Percentiles rank a stretch among this genome's conserved stretches.
Evolutionary conservation across 1,140 invertebrate species (phyloP).

Genomic region (Caenorhabditis remanei): DNA sequence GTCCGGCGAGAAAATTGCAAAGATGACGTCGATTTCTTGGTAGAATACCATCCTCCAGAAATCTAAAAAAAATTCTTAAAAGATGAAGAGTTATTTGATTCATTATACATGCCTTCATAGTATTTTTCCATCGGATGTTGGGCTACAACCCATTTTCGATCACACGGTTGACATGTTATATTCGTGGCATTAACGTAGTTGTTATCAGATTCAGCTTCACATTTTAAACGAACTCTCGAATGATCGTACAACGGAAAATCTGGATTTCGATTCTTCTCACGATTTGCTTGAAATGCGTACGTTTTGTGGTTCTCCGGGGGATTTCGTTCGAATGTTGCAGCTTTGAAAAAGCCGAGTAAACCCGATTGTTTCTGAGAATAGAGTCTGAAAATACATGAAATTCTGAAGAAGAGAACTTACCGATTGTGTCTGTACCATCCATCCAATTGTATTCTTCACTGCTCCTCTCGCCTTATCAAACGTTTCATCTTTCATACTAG

Average conservation of each 20-base stretch:
- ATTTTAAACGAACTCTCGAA: constrained; percentile 17
- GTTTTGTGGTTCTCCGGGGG: constrained; percentile 21
- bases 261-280: constrained; percentile 19
- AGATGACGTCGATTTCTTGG: constrained; percentile 24
- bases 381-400: too few species aligned
- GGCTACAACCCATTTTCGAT: constrained; percentile 13
- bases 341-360: background rate
- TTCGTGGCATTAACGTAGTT: constrained; percentile 21
- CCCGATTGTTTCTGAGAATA: background rate
- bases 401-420: too few species aligned
- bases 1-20: constrained; percentile 7
- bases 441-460: constrained; percentile 4
- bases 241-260: constrained; percentile 36
- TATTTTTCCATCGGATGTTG: constrained; percentile 28
- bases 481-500: background rate
- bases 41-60: constrained; percentile 52
- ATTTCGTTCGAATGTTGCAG: background rate
- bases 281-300: constrained; percentile 26
- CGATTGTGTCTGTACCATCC: constrained; percentile 5
- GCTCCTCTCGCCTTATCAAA: background rate
- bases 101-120: background rate
- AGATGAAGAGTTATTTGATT: too few species aligned
- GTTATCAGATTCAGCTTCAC: background rate
- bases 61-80: background rate
- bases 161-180: background rate